Percentiles rank a stretch among this genome's conserved stretches.
Conservation (phyloP, 2,888 invertebrate genomes). For the Saturnia japonica region DNA sequence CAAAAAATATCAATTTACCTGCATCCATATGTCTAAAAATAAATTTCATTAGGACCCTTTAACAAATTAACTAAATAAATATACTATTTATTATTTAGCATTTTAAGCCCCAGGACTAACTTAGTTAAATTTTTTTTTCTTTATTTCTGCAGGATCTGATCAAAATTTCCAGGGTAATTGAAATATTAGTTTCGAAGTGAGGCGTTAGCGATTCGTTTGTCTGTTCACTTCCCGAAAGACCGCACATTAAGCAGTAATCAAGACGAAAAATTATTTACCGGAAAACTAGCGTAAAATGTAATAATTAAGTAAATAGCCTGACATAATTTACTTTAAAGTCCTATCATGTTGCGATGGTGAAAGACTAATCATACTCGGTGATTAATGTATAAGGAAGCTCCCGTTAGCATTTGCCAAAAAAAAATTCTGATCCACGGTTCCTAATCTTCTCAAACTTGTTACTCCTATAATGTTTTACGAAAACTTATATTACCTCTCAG, state of each 20-base stretch:
- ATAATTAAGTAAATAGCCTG: not conserved
- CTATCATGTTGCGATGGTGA: not conserved
- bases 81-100: not conserved
- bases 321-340: not conserved
- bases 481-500: no score
- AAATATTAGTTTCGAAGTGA: not conserved
- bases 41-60: not conserved
- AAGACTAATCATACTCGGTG: constrained; percentile 27
- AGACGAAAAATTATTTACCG: not conserved
- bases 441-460: no score
- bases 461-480: no score
- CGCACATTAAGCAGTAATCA: not conserved
- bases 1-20: not conserved
- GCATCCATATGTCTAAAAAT: not conserved
- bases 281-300: not conserved
- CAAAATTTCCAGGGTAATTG: not conserved
- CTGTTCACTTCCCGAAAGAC: not conserved
- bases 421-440: no score
- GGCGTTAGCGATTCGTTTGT: not conserved
- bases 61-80: not conserved
- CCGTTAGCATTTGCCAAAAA: constrained; percentile 22
- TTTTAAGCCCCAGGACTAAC: not conserved
- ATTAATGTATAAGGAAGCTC: constrained; percentile 33
- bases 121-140: not conserved
- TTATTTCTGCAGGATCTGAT: not conserved